phyloP scores from a whole-genome alignment of 2,797 vertebrate genomes.

The Betta splendens region DNA sequence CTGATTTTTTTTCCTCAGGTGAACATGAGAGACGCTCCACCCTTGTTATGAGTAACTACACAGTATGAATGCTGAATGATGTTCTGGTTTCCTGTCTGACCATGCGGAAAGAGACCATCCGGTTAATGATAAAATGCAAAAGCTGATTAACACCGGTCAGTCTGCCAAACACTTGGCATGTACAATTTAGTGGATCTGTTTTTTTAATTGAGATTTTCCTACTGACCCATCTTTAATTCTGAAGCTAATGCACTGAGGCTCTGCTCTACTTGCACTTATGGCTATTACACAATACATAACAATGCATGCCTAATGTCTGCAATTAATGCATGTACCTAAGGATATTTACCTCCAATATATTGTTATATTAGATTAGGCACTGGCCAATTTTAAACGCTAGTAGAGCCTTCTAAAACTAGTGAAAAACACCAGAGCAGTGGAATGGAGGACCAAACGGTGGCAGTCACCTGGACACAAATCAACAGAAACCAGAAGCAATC shows the following conservation, averaged over 20 bases:
- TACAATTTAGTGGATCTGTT: conserved; percentile 40
- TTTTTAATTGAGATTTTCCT: conserved; percentile 14
- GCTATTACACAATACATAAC: conserved; percentile 37
- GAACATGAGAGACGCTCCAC: not conserved
- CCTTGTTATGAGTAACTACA: conserved; percentile 17
- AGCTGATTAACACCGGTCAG: conserved; percentile 49
- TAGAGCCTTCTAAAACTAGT: conserved; percentile 58
- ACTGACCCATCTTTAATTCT: conserved; percentile 24
- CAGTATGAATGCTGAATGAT: conserved; percentile 9
- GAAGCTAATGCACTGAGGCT: conserved; percentile 21
- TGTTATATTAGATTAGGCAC: conserved; percentile 51
- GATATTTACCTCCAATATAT: conserved; percentile 45
- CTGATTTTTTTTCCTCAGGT: not conserved
- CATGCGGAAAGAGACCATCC: conserved; percentile 11
- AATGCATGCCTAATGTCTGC: conserved; percentile 34
- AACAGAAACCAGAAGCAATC: conserved; percentile 83
- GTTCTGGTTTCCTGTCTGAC: conserved; percentile 20
- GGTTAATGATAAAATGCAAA: conserved; percentile 22
- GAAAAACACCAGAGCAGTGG: conserved; percentile 52
- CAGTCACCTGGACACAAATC: conserved; percentile 79
- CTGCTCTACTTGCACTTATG: conserved; percentile 41
- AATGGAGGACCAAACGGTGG: conserved; percentile 71
- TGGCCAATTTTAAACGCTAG: conserved; percentile 47
- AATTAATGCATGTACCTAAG: conserved; percentile 32
- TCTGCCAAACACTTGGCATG: conserved; percentile 41